A percentile compares a stretch with the other conserved stretches of the same genome.
Conservation (phyloP, 2,113 vertebrate species). For the Peromyscus polionotus region DNA sequence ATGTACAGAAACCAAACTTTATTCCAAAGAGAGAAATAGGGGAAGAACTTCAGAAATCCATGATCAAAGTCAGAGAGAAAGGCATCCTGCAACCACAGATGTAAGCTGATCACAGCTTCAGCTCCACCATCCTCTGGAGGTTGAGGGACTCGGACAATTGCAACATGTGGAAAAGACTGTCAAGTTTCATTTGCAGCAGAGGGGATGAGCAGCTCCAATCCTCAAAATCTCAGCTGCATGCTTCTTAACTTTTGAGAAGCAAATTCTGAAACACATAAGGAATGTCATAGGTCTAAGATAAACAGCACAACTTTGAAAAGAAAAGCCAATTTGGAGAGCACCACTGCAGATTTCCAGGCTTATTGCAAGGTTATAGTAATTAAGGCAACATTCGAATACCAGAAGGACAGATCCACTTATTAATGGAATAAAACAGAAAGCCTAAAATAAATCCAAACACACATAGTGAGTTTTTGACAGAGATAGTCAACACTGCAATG, state of each 20-base stretch:
- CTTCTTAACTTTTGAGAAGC: neutral
- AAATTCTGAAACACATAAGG: neutral
- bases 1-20: too few species aligned
- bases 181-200: too few species aligned
- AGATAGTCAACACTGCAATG: neutral
- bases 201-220: too few species aligned
- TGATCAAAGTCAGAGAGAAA: too few species aligned
- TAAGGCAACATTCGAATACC: neutral
- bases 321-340: neutral
- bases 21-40: too few species aligned
- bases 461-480: neutral
- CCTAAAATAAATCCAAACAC: neutral
- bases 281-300: neutral
- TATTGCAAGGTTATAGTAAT: neutral
- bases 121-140: too few species aligned
- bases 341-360: neutral
- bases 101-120: too few species aligned
- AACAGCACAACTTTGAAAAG: neutral
- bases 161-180: too few species aligned
- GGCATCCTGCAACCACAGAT: too few species aligned
- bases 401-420: neutral
- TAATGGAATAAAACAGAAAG: neutral
- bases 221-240: neutral
- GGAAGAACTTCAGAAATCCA: too few species aligned
- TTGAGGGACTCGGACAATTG: too few species aligned